Evolutionary conservation across 2,797 vertebrate species (phyloP).

Genomic region (Rhinella marina): DNA sequence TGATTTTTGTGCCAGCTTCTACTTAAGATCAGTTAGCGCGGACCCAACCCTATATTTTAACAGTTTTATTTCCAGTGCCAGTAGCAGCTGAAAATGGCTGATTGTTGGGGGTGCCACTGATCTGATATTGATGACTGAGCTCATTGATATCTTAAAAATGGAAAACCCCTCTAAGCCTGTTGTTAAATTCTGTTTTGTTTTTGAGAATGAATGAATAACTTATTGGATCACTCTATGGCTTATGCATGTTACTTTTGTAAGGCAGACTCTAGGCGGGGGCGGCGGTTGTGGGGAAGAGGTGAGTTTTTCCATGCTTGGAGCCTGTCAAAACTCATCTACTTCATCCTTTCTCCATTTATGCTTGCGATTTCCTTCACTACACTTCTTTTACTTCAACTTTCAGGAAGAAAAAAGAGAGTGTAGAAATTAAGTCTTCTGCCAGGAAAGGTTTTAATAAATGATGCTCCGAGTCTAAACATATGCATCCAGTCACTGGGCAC

Average conservation of each 20-base stretch:
- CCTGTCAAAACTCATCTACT: constrained; percentile 27
- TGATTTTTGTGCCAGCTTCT: too few relatives aligned
- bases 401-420: constrained; percentile 25
- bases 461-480: background rate
- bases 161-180: too few relatives aligned
- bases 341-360: constrained; percentile 8
- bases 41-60: too few relatives aligned
- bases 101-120: too few relatives aligned
- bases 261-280: background rate
- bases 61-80: too few relatives aligned
- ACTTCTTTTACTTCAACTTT: constrained; percentile 29
- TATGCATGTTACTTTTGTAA: background rate
- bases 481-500: background rate
- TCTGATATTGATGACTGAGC: too few relatives aligned
- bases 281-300: too few relatives aligned
- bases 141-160: too few relatives aligned
- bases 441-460: constrained; percentile 49
- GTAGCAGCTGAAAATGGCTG: too few relatives aligned
- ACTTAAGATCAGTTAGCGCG: too few relatives aligned
- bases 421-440: constrained; percentile 4
- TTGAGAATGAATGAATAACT: background rate
- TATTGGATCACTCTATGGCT: background rate
- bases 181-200: background rate
- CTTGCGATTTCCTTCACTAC: background rate
- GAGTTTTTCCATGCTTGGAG: background rate